These are phyloP conservation scores for Epinephelus cyanopodus DNA, from an alignment of 2,113 vertebrate species.

Conservation along the genomic window DNA sequence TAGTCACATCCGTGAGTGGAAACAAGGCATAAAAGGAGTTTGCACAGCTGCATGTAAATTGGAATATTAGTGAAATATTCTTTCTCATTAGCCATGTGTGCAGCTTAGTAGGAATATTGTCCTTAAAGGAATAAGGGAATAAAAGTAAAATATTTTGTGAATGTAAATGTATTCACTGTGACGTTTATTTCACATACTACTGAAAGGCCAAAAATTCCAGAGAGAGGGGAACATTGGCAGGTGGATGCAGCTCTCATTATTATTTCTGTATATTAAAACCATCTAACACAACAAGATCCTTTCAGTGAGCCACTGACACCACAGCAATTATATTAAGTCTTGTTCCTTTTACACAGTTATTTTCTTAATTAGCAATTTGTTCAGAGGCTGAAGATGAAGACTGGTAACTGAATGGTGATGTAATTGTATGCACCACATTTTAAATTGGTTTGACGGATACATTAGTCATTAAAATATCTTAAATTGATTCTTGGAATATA, in stretches of 20 bases:
- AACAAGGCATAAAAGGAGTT: too few species aligned
- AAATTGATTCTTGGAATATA: constrained; percentile 3
- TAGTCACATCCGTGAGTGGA: too few species aligned
- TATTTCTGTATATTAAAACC: constrained; percentile 30
- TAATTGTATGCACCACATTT: neutral
- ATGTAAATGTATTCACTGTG: neutral
- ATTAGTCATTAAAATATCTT: neutral
- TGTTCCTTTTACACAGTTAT: neutral
- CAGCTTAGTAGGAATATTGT: too few species aligned
- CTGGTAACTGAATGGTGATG: neutral
- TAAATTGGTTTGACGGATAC: neutral
- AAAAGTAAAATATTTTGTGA: too few species aligned
- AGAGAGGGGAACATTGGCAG: neutral
- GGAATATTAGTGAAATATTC: too few species aligned
- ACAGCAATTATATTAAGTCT: constrained; percentile 12
- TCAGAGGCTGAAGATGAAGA: neutral
- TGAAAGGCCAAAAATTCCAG: neutral
- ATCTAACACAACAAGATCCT: neutral
- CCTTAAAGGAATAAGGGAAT: too few species aligned
- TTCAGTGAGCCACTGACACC: constrained; percentile 22
- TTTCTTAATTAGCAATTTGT: constrained; percentile 8
- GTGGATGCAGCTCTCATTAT: constrained; percentile 19
- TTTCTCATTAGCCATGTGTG: too few species aligned
- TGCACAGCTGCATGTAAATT: too few species aligned
- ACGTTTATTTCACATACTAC: neutral